Evolutionary conservation across 2,888 invertebrate genomes (phyloP).

Genomic region (Acanthosepion esculentum): DNA sequence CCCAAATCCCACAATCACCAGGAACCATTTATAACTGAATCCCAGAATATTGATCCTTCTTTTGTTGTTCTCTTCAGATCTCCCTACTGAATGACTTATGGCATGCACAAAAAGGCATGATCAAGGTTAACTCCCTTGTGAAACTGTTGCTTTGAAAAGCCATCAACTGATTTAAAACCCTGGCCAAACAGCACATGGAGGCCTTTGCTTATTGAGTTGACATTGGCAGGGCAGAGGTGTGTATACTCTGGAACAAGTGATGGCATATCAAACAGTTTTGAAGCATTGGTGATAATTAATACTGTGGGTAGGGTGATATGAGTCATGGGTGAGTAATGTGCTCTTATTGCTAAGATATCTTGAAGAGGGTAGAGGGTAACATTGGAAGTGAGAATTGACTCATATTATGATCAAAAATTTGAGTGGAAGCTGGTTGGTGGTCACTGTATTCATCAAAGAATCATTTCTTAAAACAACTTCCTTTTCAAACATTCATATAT

Average conservation of each 20-base stretch:
- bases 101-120: not conserved
- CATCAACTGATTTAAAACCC: not conserved
- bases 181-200: not conserved
- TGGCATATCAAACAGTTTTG: not conserved
- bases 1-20: not conserved
- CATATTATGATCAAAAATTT: not conserved
- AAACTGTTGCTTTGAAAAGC: not conserved
- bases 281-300: slow-evolving; percentile 10
- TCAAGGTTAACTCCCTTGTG: slow-evolving; percentile 8
- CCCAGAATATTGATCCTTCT: not conserved
- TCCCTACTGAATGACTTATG: not conserved
- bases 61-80: not conserved
- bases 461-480: not conserved
- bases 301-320: not conserved
- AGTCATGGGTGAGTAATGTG: not conserved
- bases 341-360: not conserved
- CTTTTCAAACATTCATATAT: too few species aligned
- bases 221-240: not conserved
- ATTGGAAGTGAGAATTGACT: not conserved
- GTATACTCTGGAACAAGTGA: not conserved
- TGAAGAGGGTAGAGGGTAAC: not conserved
- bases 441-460: not conserved
- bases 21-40: not conserved
- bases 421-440: not conserved
- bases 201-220: not conserved